Evolutionary conservation across 2,797 vertebrate species (phyloP), one percentile per base, ranked within the genome.

Genomic region (Rhabdophis nuchalis): DNA sequence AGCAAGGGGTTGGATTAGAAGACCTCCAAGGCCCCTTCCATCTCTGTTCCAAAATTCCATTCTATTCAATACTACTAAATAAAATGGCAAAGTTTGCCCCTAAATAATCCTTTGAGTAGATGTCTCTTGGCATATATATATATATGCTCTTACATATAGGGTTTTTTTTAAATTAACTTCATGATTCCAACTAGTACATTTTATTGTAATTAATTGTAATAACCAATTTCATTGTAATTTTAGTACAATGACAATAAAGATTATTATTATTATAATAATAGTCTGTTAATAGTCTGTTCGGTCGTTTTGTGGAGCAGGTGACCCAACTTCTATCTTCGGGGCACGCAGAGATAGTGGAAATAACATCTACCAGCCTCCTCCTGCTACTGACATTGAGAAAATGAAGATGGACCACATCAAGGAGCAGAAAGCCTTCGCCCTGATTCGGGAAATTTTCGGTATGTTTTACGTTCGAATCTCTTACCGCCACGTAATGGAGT

Each of bases 401-500:
- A 99, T 99, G 98, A 98, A 97, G 96, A 97, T 95, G 92, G 98
- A 97, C 93, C 97, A 97, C 95, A 96, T 98, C 85, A 99, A 98
- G 96, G 98, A 99, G 95, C 98, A 99, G 97, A 99, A 98, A 96
- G 98, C 98, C 5, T 99, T 98, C 92, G 98, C 97, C 5, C 97
- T 99, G 82, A 97, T 99, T 95, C 97, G 96, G 95, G 99, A 99
- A 97, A 99, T 99, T 95, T 93, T 99, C 20, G 98, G 99, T 99
- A 97, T 36, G 41, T 91, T 82, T 85, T 50, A 50, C 46, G 46
- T 50, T 50, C 46, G 46, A 50, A 50, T 5, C 46, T 6, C 46
- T 50, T 50, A 6, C 5, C 46, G 46, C 46, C 46, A 5, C 46
- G 1, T 50, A 50, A 50, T 6, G 46, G 46, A 50, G 46, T 50